A percentile compares a stretch with the other conserved stretches of the same genome.
Conservation (phyloP, 2,888 invertebrate species). For the Philereme transversata region DNA sequence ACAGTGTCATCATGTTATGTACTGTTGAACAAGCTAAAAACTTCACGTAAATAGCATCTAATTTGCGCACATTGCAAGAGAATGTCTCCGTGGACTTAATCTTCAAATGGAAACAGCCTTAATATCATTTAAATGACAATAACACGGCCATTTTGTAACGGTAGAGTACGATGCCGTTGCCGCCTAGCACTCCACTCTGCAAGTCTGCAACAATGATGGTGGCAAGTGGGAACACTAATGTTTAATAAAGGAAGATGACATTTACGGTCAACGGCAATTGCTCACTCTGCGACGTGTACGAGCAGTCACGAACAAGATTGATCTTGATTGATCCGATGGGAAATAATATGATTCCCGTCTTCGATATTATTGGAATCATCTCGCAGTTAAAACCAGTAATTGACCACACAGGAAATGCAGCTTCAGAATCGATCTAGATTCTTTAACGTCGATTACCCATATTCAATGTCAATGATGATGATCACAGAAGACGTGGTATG, state of each 20-base stretch:
- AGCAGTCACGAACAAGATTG: conserved; percentile 19
- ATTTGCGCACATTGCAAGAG: background rate
- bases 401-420: background rate
- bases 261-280: too few species aligned
- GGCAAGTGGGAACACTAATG: too few species aligned
- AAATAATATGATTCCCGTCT: conserved; percentile 17
- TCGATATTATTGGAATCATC: conserved; percentile 5
- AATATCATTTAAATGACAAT: conserved; percentile 30
- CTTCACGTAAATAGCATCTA: background rate
- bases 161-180: conserved; percentile 33
- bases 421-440: conserved; percentile 1
- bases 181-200: conserved; percentile 18
- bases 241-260: too few species aligned
- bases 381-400: background rate
- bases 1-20: conserved; percentile 3
- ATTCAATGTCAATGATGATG: too few species aligned
- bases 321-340: conserved; percentile 3
- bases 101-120: conserved; percentile 18
- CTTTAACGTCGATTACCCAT: background rate
- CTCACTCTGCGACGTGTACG: background rate
- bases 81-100: conserved; percentile 7
- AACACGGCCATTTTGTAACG: conserved; percentile 30
- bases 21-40: conserved; percentile 10
- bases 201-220: conserved; percentile 8
- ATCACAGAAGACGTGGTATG: too few species aligned